These are phyloP conservation scores for Hydrotaea diabolus DNA, from an alignment of 2,888 invertebrate species.

Conservation along the genomic window DNA sequence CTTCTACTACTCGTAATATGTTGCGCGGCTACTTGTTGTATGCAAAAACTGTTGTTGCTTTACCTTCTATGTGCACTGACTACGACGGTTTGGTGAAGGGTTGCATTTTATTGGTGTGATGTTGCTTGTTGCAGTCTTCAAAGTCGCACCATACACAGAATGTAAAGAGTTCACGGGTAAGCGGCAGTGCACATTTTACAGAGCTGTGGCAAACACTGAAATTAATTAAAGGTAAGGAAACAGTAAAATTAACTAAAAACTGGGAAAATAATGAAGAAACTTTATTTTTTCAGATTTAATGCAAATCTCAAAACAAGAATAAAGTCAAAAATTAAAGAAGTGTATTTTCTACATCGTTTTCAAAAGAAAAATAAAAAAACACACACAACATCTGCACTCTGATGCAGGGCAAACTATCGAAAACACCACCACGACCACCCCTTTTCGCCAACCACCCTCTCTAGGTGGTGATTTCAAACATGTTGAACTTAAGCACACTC, in stretches of 20 bases:
- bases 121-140: constrained; percentile 42
- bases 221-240: constrained; percentile 26
- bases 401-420: neutral
- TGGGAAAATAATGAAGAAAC: neutral
- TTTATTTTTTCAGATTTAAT: neutral
- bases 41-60: constrained; percentile 47
- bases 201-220: constrained; percentile 47
- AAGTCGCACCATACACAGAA: constrained; percentile 25
- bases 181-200: constrained; percentile 56
- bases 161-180: constrained; percentile 16
- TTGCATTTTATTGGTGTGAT: constrained; percentile 52
- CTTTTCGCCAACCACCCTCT: constrained; percentile 4
- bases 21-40: constrained; percentile 67
- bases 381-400: neutral
- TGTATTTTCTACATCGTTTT: neutral
- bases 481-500: constrained; percentile 42
- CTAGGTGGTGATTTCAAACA: constrained; percentile 49
- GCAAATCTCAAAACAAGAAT: neutral
- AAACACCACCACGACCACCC: constrained; percentile 26
- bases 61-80: neutral
- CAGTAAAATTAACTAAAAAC: neutral
- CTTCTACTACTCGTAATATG: constrained; percentile 47
- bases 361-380: too few relatives aligned
- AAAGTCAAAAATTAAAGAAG: neutral
- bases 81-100: constrained; percentile 52